These are phyloP conservation scores for Plestiodon gilberti DNA, from an alignment of 2,113 vertebrate genomes.

Conservation along the genomic window DNA sequence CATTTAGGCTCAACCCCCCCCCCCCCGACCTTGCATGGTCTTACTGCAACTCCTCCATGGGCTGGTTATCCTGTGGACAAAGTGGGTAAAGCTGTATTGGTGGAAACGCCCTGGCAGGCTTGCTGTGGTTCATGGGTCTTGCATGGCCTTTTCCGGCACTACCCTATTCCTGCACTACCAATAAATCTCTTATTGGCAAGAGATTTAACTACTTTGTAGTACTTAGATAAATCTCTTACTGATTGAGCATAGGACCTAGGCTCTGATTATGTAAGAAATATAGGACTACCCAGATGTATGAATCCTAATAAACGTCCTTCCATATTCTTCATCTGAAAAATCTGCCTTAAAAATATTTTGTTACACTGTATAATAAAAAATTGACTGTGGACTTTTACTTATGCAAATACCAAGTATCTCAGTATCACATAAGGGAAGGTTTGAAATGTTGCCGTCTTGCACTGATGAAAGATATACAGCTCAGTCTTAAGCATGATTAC, in stretches of 20 bases:
- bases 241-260: background rate
- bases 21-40: background rate
- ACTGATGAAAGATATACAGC: background rate
- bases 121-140: background rate
- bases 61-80: background rate
- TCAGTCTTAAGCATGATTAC: background rate
- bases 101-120: background rate
- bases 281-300: conserved; percentile 36
- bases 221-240: conserved; percentile 4
- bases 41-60: background rate
- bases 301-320: conserved; percentile 42
- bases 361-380: conserved; percentile 38
- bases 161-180: too few species aligned
- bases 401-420: conserved; percentile 26
- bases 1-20: background rate
- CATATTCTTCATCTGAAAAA: conserved; percentile 32
- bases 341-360: conserved; percentile 25
- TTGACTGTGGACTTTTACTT: background rate
- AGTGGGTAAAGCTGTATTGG: background rate
- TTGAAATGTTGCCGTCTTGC: background rate
- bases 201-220: background rate
- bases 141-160: too few species aligned
- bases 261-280: conserved; percentile 5
- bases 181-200: background rate
- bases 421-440: conserved; percentile 25